A percentile compares a stretch with the other conserved stretches of the same genome.
Evolutionary conservation across 2,113 vertebrate species (phyloP).

Genomic region (Thalassarche chlororhynchos): DNA sequence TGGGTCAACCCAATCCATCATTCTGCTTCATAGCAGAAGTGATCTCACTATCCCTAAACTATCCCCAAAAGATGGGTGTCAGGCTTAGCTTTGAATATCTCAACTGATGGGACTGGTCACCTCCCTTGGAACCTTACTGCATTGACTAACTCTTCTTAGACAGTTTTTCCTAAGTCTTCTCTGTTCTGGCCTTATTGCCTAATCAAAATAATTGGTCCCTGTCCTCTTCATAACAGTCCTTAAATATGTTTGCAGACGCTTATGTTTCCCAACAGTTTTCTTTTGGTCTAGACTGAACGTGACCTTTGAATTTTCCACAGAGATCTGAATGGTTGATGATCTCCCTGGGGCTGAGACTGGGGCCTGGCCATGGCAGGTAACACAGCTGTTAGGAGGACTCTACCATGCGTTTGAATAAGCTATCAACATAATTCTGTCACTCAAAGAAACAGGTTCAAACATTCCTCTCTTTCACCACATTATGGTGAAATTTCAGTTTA

Average conservation of each 20-base stretch:
- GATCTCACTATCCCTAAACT: neutral
- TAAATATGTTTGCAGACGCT: constrained; percentile 27
- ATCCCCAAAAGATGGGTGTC: neutral
- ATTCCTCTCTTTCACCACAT: neutral
- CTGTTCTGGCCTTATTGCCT: neutral
- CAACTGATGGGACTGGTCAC: neutral
- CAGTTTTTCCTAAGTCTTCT: neutral
- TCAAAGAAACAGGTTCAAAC: constrained; percentile 13
- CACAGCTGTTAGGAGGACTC: neutral
- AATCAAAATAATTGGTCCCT: constrained; percentile 46
- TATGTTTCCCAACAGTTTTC: constrained; percentile 34
- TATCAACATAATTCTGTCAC: constrained; percentile 19
- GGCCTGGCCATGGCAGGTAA: neutral
- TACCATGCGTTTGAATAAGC: neutral
- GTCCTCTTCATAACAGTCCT: neutral
- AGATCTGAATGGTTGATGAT: neutral
- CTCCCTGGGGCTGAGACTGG: neutral
- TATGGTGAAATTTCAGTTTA: neutral
- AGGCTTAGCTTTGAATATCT: neutral
- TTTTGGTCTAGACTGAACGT: constrained; percentile 54
- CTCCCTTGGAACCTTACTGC: neutral
- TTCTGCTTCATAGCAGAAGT: neutral
- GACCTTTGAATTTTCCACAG: constrained; percentile 14
- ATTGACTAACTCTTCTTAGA: neutral
- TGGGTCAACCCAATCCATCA: neutral